Evolutionary conservation across 2,113 vertebrate species (phyloP).

Genomic region (Zootoca vivipara): DNA sequence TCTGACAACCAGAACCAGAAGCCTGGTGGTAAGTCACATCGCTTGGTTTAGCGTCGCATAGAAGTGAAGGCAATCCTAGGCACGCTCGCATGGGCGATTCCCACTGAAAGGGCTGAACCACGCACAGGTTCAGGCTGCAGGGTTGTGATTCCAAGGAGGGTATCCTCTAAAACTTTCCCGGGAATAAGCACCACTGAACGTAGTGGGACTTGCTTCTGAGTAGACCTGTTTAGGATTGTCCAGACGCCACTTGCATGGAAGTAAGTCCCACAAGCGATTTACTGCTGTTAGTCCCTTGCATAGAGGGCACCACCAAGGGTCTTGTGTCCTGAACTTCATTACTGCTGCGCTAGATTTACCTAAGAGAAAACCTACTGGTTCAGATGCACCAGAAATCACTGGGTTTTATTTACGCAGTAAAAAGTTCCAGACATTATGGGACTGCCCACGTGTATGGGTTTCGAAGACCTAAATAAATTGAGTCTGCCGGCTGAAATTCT

Average conservation of each 20-base stretch:
- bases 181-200: not conserved
- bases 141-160: too few species aligned
- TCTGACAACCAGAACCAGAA: not conserved
- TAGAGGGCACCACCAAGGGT: not conserved
- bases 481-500: too few species aligned
- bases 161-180: not conserved
- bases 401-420: not conserved
- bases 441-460: not conserved
- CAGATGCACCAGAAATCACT: not conserved
- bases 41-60: not conserved
- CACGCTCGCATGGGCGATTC: not conserved
- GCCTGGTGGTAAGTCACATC: not conserved
- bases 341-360: not conserved
- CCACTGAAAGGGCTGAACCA: not conserved
- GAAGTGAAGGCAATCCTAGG: not conserved
- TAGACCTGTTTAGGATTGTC: not conserved
- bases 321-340: not conserved
- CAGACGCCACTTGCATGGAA: not conserved
- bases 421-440: not conserved
- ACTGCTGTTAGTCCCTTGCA: not conserved
- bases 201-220: not conserved
- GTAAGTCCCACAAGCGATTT: not conserved
- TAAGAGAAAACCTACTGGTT: not conserved
- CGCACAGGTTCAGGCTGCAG: not conserved
- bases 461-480: not conserved